Evolutionary conservation across 2,888 invertebrate genomes (phyloP), one percentile per base, ranked within the genome.

Genomic region (Phaedon cochleariae): DNA sequence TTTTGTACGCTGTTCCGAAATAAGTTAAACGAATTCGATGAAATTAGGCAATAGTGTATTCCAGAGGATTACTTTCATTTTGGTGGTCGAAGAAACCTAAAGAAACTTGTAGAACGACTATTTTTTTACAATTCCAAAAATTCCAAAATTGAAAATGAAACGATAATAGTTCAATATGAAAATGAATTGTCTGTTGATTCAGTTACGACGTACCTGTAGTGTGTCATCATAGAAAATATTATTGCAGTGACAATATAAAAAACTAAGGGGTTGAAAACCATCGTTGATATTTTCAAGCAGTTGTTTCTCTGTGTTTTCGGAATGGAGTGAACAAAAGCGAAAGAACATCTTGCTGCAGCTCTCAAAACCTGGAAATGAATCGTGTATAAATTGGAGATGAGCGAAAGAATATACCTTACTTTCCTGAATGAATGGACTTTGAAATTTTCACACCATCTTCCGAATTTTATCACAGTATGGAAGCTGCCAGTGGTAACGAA

Each of bases 161-260:
- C n/a, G n/a, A n/a, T n/a, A n/a, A n/a, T n/a, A 0, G 9, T 17
- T 15, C n/a, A 3, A 41, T 10, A 15, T 3, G 9, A 41, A 17
- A 41, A 41, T 41, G 41, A 41, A 41, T 15, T 4, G 9, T n/a
- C n/a, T n/a, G n/a, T n/a, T n/a, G n/a, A n/a, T 41, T 10, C 2
- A 41, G 9, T 41, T 41, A 15, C 76, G 78, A 15, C 76, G 78
- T 79, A 85, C 85, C 82, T 80, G 73, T 82, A 83, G 62, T 82
- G 82, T 2, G 83, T 83, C 82, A 85, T 84, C 64, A 85, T 73
- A 6, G 84, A 83, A 70, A 84, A 84, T 4, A 84, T 78, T 58
- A 74, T 70, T 18, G 75, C 69, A 22, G 74, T 67, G 1, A 73
- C 71, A 9, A 63, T 69, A 74, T 84, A 84, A 64, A 83, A 80